These are phyloP conservation scores for Pyrrhia umbra DNA, from an alignment of 2,888 invertebrate species.

Conservation along the genomic window DNA sequence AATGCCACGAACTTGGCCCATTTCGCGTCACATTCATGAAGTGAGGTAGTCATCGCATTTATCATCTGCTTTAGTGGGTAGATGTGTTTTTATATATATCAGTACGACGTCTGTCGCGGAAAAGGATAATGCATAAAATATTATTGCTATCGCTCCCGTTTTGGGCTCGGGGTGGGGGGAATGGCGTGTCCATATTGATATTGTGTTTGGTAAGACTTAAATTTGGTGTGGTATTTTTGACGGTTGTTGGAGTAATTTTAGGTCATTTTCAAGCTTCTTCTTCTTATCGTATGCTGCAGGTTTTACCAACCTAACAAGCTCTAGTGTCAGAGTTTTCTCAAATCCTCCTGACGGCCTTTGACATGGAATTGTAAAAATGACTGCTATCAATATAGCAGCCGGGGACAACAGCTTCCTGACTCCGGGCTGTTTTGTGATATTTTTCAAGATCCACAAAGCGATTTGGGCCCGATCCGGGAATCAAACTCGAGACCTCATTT, in stretches of 20 bases:
- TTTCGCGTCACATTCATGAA: slow-evolving; percentile 43
- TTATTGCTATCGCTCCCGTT: slow-evolving; percentile 42
- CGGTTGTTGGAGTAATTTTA: slow-evolving; percentile 3
- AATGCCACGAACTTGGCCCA: slow-evolving; percentile 48
- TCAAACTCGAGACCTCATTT: no score
- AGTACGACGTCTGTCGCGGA: slow-evolving; percentile 31
- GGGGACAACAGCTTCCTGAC: no score
- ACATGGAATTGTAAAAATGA: no score
- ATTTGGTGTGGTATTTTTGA: slow-evolving; percentile 14
- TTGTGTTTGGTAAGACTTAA: slow-evolving; percentile 18
- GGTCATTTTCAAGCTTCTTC: slow-evolving; percentile 7
- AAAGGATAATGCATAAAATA: slow-evolving; percentile 61
- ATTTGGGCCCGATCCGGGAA: no score
- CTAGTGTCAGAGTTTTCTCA: no score
- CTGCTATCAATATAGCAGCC: no score
- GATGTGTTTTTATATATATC: slow-evolving; percentile 47
- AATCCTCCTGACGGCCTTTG: no score
- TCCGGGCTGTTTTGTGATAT: no score
- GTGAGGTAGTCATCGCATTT: slow-evolving; percentile 48
- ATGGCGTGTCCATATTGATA: slow-evolving; percentile 46
- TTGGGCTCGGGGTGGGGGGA: slow-evolving; percentile 7
- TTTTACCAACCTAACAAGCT: no score
- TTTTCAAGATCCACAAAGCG: no score
- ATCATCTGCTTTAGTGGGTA: slow-evolving; percentile 37
- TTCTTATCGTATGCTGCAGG: no score